Evolutionary conservation across 1,140 invertebrate species (phyloP).

Genomic region (Macrobrachium rosenbergii): DNA sequence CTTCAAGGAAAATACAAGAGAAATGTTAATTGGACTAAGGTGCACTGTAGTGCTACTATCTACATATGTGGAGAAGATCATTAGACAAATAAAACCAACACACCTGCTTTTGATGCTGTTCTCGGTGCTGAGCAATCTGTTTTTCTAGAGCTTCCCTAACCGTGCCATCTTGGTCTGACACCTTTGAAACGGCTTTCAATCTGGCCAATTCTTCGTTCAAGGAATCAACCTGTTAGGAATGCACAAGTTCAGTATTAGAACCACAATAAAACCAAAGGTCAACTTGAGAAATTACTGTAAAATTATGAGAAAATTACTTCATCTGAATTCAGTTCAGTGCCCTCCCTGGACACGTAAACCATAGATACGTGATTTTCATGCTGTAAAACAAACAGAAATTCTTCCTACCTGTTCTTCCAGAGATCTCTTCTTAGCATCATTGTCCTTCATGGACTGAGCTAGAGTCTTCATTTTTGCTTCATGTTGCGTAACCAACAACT

Average conservation of each 20-base stretch:
- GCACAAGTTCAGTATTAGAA: too few relatives aligned
- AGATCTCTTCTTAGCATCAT: slow-evolving; percentile 92
- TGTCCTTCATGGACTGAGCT: slow-evolving; percentile 93
- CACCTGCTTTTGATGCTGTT: slow-evolving; percentile 85
- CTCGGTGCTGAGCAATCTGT: slow-evolving; percentile 76
- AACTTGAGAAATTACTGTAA: background rate
- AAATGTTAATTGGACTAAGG: too few relatives aligned
- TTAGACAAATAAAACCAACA: background rate
- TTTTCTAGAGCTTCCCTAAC: slow-evolving; percentile 72
- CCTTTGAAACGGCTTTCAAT: slow-evolving; percentile 79
- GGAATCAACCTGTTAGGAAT: slow-evolving; percentile 78
- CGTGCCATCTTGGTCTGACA: slow-evolving; percentile 52
- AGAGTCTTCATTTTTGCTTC: slow-evolving; percentile 97
- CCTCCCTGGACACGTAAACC: too few relatives aligned
- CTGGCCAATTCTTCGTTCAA: slow-evolving; percentile 94
- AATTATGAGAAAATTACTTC: background rate
- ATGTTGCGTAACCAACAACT: slow-evolving; percentile 93
- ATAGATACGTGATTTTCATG: too few relatives aligned
- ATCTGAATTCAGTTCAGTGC: too few relatives aligned
- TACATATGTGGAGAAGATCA: too few relatives aligned
- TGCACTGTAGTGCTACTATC: too few relatives aligned
- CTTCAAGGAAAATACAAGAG: too few relatives aligned
- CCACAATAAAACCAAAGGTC: background rate
- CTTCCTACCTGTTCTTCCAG: slow-evolving; percentile 88
- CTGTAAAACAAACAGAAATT: too few relatives aligned